Evolutionary conservation across 2,888 invertebrate species (phyloP).

Genomic region (Ethmia dodecea): DNA sequence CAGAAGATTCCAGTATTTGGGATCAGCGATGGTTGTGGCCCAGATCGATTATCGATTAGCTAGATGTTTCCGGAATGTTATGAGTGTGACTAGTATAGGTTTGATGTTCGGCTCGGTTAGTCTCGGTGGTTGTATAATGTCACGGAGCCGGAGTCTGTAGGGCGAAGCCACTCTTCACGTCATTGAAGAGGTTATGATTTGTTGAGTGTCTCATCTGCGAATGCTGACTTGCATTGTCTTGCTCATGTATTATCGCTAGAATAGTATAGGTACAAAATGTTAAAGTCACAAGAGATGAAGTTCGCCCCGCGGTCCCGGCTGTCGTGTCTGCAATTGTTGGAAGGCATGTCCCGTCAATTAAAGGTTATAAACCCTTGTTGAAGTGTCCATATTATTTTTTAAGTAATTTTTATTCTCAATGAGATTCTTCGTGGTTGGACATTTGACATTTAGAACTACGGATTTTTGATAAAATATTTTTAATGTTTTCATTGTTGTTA

Average conservation of each 20-base stretch:
- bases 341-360: constrained; percentile 68
- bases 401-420: constrained; percentile 40
- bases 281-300: not conserved
- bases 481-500: constrained; percentile 67
- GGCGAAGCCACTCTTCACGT: too few species aligned
- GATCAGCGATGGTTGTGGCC: too few species aligned
- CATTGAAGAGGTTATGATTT: too few species aligned
- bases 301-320: not conserved
- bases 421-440: constrained; percentile 24
- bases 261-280: not conserved
- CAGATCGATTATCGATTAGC: constrained; percentile 19
- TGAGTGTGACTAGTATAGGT: constrained; percentile 30
- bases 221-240: too few species aligned
- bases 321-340: constrained; percentile 34
- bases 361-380: constrained; percentile 41
- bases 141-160: too few species aligned
- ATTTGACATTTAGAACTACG: constrained; percentile 35
- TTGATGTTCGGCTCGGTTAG: constrained; percentile 38
- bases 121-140: constrained; percentile 48
- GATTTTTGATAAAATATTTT: constrained; percentile 60
- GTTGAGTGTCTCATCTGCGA: too few species aligned
- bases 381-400: constrained; percentile 64
- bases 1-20: too few species aligned
- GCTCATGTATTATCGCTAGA: not conserved
- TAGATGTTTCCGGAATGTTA: constrained; percentile 43